phyloP scores from a whole-genome alignment of 2,888 invertebrate species.

The Chelonus formosanus region DNA sequence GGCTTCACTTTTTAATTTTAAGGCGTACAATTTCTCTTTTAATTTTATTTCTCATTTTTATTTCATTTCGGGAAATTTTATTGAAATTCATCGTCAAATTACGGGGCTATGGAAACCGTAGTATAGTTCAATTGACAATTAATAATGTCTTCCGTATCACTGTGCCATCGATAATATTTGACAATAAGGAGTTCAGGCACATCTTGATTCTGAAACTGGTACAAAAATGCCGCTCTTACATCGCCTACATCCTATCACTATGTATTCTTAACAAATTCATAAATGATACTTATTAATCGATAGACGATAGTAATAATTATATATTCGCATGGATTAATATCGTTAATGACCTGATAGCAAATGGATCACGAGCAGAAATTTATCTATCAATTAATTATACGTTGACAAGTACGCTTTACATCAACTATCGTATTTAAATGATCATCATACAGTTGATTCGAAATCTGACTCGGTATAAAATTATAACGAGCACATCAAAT shows the following conservation, averaged over 20 bases:
- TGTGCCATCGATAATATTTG: slow-evolving; percentile 28
- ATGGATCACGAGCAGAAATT: slow-evolving; percentile 21
- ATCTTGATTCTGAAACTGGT: slow-evolving; percentile 35
- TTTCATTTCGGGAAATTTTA: no score
- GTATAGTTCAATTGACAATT: background rate
- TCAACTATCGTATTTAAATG: no score
- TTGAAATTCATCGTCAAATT: no score
- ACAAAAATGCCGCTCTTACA: slow-evolving; percentile 34
- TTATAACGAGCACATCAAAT: no score
- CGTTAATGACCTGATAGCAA: slow-evolving; percentile 19
- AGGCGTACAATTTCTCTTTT: no score
- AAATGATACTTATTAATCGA: background rate
- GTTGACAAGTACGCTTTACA: background rate
- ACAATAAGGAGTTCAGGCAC: slow-evolving; percentile 34
- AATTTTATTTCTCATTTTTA: no score
- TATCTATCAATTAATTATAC: no score
- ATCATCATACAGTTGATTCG: no score
- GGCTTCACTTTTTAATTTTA: background rate
- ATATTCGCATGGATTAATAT: slow-evolving; percentile 8
- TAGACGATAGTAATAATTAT: background rate
- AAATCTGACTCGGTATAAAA: no score
- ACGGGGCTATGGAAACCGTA: no score
- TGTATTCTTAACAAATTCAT: slow-evolving; percentile 20
- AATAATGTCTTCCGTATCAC: slow-evolving; percentile 16
- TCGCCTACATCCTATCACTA: slow-evolving; percentile 18